phyloP scores from a whole-genome alignment of 1,140 invertebrate genomes.

The Lethrus apterus region DNA sequence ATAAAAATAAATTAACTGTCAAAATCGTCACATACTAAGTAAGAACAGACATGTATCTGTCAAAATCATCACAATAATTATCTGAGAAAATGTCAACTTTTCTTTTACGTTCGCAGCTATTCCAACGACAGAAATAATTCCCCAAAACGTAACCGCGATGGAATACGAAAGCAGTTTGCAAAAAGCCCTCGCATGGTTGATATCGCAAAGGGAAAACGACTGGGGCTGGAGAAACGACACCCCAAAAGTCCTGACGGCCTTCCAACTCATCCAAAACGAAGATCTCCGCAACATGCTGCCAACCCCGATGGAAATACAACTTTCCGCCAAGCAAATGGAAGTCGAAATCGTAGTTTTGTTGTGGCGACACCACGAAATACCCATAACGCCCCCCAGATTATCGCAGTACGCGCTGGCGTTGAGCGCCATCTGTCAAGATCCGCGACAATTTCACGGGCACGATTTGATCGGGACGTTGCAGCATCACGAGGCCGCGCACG shows the following conservation, averaged over 20 bases:
- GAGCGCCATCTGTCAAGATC: conserved; percentile 71
- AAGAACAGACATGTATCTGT: no score
- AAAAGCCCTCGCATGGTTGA: conserved; percentile 57
- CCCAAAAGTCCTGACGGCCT: conserved; percentile 60
- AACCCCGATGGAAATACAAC: conserved; percentile 58
- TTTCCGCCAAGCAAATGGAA: conserved; percentile 75
- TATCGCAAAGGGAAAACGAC: conserved; percentile 58
- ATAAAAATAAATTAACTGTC: no score
- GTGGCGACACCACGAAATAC: conserved; percentile 65
- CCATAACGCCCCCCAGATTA: conserved; percentile 62
- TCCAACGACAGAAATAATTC: no score
- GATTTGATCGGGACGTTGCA: conserved; percentile 56
- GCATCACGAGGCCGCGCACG: conserved; percentile 49
- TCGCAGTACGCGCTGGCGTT: conserved; percentile 68
- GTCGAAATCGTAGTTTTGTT: conserved; percentile 72
- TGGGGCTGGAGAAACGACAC: conserved; percentile 74
- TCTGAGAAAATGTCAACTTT: no score
- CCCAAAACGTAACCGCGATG: background rate
- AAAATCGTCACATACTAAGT: no score
- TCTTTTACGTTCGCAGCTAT: no score
- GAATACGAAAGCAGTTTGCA: conserved; percentile 45
- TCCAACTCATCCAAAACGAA: conserved; percentile 41
- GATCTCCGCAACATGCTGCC: conserved; percentile 44
- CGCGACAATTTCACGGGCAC: conserved; percentile 72
- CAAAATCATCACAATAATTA: no score